Conservation (phyloP, 2,113 vertebrate species). For the Campylomormyrus numenius region DNA sequence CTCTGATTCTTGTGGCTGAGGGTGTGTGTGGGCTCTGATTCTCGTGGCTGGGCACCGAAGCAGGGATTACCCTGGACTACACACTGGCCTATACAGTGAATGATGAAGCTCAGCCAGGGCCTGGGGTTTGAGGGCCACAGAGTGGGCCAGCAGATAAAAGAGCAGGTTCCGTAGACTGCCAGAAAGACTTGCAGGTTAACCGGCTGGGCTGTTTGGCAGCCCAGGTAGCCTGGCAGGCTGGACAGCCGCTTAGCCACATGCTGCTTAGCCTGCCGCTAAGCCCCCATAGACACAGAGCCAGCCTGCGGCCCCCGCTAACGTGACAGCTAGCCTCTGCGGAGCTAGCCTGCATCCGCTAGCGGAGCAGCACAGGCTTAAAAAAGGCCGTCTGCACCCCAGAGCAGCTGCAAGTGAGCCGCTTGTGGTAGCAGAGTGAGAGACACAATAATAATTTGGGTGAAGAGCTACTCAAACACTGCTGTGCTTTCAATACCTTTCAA, state of each 20-base stretch:
- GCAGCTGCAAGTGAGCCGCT: background rate
- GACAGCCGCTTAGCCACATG: background rate
- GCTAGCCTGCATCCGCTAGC: background rate
- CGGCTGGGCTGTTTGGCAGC: background rate
- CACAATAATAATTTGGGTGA: background rate
- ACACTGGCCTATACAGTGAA: background rate
- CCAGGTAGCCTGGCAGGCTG: background rate
- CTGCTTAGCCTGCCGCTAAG: background rate
- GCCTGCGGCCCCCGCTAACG: constrained; percentile 1
- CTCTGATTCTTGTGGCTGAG: no score
- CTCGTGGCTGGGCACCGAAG: background rate
- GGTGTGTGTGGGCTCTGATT: background rate
- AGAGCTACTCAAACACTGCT: background rate
- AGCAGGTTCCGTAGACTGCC: background rate
- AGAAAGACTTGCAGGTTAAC: background rate
- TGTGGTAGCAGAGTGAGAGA: background rate
- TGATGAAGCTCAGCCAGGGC: background rate
- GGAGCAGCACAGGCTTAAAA: background rate
- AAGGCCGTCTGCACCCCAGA: background rate
- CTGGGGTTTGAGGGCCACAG: background rate
- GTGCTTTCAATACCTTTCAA: background rate
- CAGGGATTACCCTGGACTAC: background rate
- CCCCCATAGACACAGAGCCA: background rate
- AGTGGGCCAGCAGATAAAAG: background rate
- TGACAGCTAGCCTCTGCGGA: background rate